phyloP scores from a whole-genome alignment of 2,888 invertebrate genomes.

The Drosophila prolongata region DNA sequence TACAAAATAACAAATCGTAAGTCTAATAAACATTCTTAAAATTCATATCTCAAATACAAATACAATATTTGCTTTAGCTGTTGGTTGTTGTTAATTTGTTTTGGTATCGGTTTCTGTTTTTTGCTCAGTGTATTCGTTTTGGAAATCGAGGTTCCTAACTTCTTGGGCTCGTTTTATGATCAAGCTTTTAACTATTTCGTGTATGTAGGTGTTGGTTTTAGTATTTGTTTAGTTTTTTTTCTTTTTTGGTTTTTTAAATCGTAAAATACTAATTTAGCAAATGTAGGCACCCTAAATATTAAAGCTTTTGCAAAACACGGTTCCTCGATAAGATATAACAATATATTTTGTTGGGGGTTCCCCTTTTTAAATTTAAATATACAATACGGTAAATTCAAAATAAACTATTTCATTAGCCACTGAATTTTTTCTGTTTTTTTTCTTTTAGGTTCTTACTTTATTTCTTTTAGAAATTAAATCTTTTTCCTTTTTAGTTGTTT shows the following conservation, averaged over 20 bases:
- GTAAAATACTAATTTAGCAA: constrained; percentile 85
- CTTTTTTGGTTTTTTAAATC: constrained; percentile 56
- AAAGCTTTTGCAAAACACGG: constrained; percentile 85
- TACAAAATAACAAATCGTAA: constrained; percentile 79
- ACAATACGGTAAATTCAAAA: constrained; percentile 74
- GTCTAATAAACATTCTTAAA: constrained; percentile 79
- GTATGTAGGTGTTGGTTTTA: constrained; percentile 30
- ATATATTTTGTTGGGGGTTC: constrained; percentile 45
- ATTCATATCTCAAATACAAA: constrained; percentile 74
- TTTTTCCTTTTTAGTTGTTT: constrained; percentile 27
- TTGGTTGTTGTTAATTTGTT: constrained; percentile 18
- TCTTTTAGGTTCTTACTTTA: constrained; percentile 38
- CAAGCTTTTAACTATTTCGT: constrained; percentile 37
- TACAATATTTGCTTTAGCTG: constrained; percentile 51
- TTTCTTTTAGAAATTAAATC: constrained; percentile 66
- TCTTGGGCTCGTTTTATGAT: constrained; percentile 17
- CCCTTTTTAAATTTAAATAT: constrained; percentile 67
- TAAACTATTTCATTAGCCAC: constrained; percentile 71
- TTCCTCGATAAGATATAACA: constrained; percentile 81
- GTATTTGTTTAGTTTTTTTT: constrained; percentile 26
- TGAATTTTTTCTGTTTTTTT: constrained; percentile 40
- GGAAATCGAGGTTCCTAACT: constrained; percentile 12
- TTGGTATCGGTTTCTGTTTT: constrained; percentile 1
- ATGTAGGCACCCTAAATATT: constrained; percentile 85
- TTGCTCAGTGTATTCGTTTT: constrained; percentile 10